Conservation (phyloP, 2,797 vertebrate genomes). For the Chiroxiphia lanceolata region DNA sequence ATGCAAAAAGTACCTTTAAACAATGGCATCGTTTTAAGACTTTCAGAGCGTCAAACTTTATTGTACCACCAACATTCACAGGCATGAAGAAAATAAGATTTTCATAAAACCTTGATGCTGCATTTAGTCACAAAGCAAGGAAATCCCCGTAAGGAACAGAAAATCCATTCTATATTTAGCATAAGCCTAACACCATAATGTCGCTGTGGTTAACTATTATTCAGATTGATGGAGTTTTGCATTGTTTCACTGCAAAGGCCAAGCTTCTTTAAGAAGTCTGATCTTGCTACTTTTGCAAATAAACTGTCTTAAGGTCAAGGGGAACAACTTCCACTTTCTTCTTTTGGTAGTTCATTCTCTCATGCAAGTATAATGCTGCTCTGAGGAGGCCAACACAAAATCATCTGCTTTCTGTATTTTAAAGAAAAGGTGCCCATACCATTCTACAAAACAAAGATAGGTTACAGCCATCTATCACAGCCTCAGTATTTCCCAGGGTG, state of each 20-base stretch:
- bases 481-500: background rate
- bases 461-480: background rate
- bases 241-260: background rate
- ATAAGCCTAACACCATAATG: conserved; percentile 18
- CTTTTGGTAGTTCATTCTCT: background rate
- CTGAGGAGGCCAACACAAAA: background rate
- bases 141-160: conserved; percentile 17
- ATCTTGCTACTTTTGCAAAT: background rate
- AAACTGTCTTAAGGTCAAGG: background rate
- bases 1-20: background rate
- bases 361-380: background rate
- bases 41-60: background rate
- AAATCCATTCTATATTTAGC: conserved; percentile 56
- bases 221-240: background rate
- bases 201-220: background rate
- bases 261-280: background rate
- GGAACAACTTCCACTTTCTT: background rate
- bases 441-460: background rate
- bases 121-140: conserved; percentile 17
- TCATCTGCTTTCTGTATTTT: accelerated
- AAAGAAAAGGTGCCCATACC: background rate
- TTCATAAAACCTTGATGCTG: background rate
- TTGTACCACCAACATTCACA: background rate
- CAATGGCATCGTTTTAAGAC: background rate
- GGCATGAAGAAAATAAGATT: conserved; percentile 8